phyloP scores from a whole-genome alignment of 2,113 vertebrate species.

The Australoheros scitulus region DNA sequence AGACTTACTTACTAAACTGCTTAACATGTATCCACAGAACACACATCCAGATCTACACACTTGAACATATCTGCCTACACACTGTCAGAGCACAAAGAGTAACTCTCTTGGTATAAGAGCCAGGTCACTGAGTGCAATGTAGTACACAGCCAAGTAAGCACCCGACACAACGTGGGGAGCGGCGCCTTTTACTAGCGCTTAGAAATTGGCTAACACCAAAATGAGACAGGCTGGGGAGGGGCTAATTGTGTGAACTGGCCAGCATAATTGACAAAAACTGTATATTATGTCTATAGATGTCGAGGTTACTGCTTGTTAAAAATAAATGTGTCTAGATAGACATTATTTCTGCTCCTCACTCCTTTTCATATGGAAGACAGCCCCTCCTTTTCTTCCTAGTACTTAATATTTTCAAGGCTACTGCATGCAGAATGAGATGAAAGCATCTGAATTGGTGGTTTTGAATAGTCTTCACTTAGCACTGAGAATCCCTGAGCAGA shows the following conservation, averaged over 20 bases:
- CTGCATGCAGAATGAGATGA: conserved; percentile 18
- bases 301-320: not conserved
- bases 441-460: conserved; percentile 40
- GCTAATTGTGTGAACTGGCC: not conserved
- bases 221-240: not conserved
- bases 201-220: conserved; percentile 2
- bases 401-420: conserved; percentile 30
- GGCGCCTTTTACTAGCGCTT: conserved; percentile 12
- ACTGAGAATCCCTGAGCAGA: conserved; percentile 23
- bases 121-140: conserved; percentile 36
- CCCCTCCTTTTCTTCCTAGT: not conserved
- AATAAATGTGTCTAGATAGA: not conserved
- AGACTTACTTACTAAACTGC: not conserved
- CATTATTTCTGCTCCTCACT: not conserved
- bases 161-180: conserved; percentile 2
- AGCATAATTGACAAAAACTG: not conserved
- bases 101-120: not conserved
- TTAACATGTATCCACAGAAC: not conserved
- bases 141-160: conserved; percentile 14
- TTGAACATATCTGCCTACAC: conserved; percentile 14
- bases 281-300: not conserved
- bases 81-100: not conserved
- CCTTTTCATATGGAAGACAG: not conserved
- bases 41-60: not conserved
- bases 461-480: conserved; percentile 39